These are phyloP conservation scores for Conger conger DNA, from an alignment of 2,113 vertebrate genomes.

Conservation along the genomic window DNA sequence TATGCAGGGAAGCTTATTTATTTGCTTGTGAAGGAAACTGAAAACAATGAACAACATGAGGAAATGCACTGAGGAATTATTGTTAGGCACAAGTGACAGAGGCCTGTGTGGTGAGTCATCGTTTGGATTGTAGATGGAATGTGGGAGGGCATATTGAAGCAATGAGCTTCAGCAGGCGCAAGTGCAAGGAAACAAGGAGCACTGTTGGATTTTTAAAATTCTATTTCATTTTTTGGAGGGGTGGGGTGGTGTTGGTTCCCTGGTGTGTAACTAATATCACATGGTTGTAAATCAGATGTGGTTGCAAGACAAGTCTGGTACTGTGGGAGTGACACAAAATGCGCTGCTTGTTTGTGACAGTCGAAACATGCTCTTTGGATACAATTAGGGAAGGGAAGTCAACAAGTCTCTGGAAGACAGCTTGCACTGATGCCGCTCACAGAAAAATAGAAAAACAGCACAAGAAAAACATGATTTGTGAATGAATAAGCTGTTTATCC, in stretches of 20 bases:
- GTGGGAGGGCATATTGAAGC: neutral
- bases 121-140: neutral
- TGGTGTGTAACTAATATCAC: neutral
- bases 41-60: constrained; percentile 12
- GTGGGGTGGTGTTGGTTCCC: neutral
- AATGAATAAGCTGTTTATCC: no score
- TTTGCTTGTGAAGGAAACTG: neutral
- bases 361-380: no score
- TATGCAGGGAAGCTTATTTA: neutral
- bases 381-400: no score
- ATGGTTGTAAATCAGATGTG: no score
- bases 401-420: no score
- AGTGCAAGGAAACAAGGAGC: neutral
- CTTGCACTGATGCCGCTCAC: neutral
- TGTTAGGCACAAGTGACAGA: neutral
- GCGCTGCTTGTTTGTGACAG: no score
- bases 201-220: neutral
- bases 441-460: neutral
- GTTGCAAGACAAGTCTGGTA: no score
- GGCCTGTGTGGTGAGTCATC: neutral
- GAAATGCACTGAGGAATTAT: neutral
- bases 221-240: no score
- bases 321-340: no score
- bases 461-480: neutral
- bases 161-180: neutral